These are phyloP conservation scores for Amphibalanus amphitrite DNA, from an alignment of 1,140 invertebrate genomes.

Conservation along the genomic window DNA sequence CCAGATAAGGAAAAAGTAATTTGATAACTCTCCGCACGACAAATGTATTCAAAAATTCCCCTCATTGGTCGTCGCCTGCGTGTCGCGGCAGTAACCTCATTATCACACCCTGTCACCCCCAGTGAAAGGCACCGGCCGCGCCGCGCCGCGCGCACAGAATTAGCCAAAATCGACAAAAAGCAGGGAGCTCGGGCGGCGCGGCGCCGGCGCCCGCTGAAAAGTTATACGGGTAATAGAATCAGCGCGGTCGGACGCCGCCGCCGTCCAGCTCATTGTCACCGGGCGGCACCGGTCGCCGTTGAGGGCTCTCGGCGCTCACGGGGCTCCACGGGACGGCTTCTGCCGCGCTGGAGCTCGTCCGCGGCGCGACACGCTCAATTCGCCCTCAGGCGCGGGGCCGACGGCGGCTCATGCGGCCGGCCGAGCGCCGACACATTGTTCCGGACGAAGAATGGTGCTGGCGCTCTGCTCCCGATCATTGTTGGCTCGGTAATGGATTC, in stretches of 20 bases:
- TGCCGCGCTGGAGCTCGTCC: too few species aligned
- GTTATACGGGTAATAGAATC: background rate
- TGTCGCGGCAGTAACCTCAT: background rate
- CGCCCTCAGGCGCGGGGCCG: background rate
- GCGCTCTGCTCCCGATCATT: background rate
- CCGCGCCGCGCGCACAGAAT: background rate
- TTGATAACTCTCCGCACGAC: background rate
- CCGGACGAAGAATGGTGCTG: background rate
- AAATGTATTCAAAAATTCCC: background rate
- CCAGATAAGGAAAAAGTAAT: background rate
- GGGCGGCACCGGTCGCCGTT: too few species aligned
- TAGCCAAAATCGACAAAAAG: background rate
- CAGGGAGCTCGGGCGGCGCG: too few species aligned
- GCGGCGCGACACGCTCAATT: background rate
- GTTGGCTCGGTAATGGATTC: background rate
- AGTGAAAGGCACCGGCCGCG: constrained; percentile 1
- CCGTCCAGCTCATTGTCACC: too few species aligned
- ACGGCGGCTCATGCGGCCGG: background rate
- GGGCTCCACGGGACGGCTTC: too few species aligned
- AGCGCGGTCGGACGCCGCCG: background rate
- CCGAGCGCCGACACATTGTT: background rate
- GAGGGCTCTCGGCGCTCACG: too few species aligned
- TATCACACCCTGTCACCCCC: background rate
- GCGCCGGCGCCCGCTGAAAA: background rate
- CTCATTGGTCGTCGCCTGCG: background rate